Evolutionary conservation across 2,888 invertebrate genomes (phyloP).

Genomic region (Drosophila cognata): DNA sequence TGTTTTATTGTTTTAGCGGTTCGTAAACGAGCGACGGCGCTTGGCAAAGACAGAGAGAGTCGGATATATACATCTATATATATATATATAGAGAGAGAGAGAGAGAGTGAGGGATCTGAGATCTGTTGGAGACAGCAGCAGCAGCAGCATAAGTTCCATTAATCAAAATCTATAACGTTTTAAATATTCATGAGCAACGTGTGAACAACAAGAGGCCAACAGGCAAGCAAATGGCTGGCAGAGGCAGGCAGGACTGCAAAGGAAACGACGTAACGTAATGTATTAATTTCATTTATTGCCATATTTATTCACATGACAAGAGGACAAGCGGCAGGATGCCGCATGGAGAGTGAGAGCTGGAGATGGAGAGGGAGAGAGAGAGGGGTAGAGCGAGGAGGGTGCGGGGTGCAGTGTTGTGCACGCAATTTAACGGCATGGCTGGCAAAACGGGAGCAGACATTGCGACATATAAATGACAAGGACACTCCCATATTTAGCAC

Average conservation of each 20-base stretch:
- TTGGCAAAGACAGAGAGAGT: slow-evolving; percentile 7
- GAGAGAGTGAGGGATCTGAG: slow-evolving; percentile 4
- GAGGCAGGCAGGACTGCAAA: slow-evolving; percentile 15
- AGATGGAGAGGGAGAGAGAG: not conserved
- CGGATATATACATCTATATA: not conserved
- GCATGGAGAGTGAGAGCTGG: not conserved
- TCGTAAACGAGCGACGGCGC: slow-evolving; percentile 47
- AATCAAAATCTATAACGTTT: slow-evolving; percentile 67
- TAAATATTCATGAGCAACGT: slow-evolving; percentile 79
- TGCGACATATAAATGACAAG: slow-evolving; percentile 83
- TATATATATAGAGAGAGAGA: not conserved
- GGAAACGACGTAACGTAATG: slow-evolving; percentile 62
- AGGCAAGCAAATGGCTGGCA: slow-evolving; percentile 23
- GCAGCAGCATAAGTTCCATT: slow-evolving; percentile 48
- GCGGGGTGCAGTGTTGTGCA: not conserved
- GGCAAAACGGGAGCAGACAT: slow-evolving; percentile 61
- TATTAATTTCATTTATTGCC: slow-evolving; percentile 82
- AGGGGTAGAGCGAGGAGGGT: slow-evolving; percentile 12
- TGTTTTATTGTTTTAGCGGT: slow-evolving; percentile 62
- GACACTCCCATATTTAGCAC: slow-evolving; percentile 85
- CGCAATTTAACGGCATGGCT: slow-evolving; percentile 45
- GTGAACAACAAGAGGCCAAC: slow-evolving; percentile 57
- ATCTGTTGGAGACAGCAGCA: slow-evolving; percentile 21
- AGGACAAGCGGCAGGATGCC: slow-evolving; percentile 10
- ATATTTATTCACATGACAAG: slow-evolving; percentile 73